phyloP scores from a whole-genome alignment of 2,888 invertebrate species.

The Prosopocoilus inquinatus region DNA sequence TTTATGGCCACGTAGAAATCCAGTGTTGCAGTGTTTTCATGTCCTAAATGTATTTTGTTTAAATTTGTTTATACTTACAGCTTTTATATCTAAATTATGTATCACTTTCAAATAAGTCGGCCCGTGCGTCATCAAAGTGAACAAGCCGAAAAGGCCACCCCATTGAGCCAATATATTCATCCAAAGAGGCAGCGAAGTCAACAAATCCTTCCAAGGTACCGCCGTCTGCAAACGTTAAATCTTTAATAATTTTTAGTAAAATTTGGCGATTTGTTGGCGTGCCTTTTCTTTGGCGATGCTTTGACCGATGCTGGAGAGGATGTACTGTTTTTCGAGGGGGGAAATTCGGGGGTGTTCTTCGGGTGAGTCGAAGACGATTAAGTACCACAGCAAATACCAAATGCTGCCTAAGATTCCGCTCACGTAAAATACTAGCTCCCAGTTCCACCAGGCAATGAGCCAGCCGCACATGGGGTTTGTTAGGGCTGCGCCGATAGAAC shows the following conservation, averaged over 20 bases:
- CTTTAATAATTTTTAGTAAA: background rate
- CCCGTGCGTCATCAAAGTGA: constrained; percentile 67
- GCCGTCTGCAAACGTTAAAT: constrained; percentile 41
- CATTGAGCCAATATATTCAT: constrained; percentile 63
- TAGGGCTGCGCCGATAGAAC: constrained; percentile 64
- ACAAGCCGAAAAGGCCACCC: constrained; percentile 68
- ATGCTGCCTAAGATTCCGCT: constrained; percentile 60
- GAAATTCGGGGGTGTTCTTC: constrained; percentile 65
- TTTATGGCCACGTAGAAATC: no score
- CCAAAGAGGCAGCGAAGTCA: constrained; percentile 63
- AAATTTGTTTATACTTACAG: constrained; percentile 56
- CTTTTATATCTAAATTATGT: constrained; percentile 66
- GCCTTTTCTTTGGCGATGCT: constrained; percentile 12
- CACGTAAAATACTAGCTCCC: constrained; percentile 71
- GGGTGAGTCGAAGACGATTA: constrained; percentile 64
- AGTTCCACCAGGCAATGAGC: constrained; percentile 63
- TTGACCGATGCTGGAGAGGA: constrained; percentile 55
- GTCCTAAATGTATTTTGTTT: no score
- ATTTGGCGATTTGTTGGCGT: background rate
- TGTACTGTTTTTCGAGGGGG: constrained; percentile 57
- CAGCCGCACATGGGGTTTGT: constrained; percentile 71
- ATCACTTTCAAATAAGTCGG: constrained; percentile 69
- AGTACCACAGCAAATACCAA: constrained; percentile 67
- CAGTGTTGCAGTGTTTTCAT: no score
- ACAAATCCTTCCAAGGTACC: constrained; percentile 63